phyloP scores from a whole-genome alignment of 1,140 invertebrate genomes.

The Palaemon carinicauda region DNA sequence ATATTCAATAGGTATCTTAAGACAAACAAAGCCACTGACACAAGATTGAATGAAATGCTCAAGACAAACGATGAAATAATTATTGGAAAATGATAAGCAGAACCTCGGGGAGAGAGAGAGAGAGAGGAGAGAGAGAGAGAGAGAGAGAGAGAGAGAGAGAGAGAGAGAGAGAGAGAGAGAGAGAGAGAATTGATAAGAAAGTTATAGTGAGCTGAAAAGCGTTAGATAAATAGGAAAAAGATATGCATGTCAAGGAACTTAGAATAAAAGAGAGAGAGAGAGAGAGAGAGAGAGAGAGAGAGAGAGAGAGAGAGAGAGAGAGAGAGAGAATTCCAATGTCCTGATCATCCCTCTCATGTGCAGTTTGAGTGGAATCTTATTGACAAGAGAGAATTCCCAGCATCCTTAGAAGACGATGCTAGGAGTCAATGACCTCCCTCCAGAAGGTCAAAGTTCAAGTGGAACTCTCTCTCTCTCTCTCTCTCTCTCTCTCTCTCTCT shows the following conservation, averaged over 20 bases:
- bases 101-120: no score
- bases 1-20: no score
- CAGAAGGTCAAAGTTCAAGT: not conserved
- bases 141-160: not conserved
- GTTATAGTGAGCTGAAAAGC: no score
- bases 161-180: not conserved
- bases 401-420: not conserved
- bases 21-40: no score
- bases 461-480: not conserved
- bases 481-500: not conserved
- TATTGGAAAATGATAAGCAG: no score
- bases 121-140: not conserved
- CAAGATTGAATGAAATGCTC: no score
- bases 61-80: no score
- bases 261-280: not conserved
- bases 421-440: not conserved
- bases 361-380: no score
- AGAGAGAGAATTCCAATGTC: not conserved
- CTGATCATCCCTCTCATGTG: not conserved
- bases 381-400: not conserved
- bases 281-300: not conserved
- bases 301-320: not conserved
- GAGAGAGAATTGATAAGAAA: not conserved
- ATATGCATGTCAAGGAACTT: no score
- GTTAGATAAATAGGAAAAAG: not conserved